Conservation (phyloP, 2,113 vertebrate species). For the Rhynchomys soricoides region DNA sequence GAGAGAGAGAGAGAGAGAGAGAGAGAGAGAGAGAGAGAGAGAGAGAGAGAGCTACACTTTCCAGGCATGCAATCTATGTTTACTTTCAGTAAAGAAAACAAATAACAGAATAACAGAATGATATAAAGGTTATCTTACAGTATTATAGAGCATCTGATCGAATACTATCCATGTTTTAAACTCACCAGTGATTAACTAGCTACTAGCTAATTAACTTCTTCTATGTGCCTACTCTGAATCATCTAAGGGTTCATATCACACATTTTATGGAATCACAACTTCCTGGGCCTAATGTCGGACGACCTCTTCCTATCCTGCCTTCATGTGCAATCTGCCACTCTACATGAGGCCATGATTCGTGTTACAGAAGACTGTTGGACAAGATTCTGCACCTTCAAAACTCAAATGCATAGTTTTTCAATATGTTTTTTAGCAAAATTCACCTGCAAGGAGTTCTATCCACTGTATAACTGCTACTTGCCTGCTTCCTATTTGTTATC, state of each 20-base stretch:
- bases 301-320: neutral
- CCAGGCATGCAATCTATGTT: too few species aligned
- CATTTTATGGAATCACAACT: neutral
- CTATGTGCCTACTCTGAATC: neutral
- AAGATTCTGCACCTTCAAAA: slow-evolving; percentile 14
- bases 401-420: neutral
- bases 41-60: neutral
- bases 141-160: neutral
- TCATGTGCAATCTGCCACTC: neutral
- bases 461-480: neutral
- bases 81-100: neutral
- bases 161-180: neutral
- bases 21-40: neutral
- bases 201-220: neutral
- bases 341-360: neutral
- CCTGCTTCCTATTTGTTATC: neutral
- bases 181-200: neutral
- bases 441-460: neutral
- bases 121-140: neutral
- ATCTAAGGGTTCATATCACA: neutral
- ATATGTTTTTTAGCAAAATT: neutral
- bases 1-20: neutral
- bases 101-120: neutral
- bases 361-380: neutral
- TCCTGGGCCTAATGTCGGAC: neutral